Conservation (phyloP, 1,140 invertebrate species). For the Melanaphis sacchari region DNA sequence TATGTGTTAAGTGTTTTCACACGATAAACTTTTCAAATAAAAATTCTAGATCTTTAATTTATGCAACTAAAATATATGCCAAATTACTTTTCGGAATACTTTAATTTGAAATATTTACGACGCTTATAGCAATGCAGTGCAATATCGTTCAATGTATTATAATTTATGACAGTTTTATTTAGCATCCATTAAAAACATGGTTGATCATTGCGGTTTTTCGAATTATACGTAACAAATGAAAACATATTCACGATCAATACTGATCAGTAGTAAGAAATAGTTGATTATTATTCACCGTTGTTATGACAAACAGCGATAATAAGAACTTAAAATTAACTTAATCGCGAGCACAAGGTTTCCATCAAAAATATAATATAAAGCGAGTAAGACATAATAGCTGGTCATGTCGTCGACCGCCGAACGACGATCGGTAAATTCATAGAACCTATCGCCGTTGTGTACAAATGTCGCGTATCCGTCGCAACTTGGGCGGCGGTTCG, state of each 20-base stretch:
- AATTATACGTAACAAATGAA: too few relatives aligned
- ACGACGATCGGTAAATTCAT: background rate
- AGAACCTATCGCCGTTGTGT: background rate
- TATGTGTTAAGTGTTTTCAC: background rate
- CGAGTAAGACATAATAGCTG: background rate
- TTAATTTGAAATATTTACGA: background rate
- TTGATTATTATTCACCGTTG: background rate
- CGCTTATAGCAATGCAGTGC: background rate
- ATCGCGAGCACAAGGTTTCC: background rate
- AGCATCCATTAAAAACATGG: background rate
- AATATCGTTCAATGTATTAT: background rate
- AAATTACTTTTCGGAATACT: background rate
- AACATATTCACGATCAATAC: too few relatives aligned
- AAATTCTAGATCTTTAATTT: background rate
- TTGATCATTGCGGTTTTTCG: background rate
- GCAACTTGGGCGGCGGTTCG: too few relatives aligned
- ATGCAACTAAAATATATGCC: background rate
- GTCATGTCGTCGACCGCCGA: background rate
- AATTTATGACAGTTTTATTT: background rate
- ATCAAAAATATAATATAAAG: background rate
- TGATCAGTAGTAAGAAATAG: background rate
- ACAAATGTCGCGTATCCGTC: background rate
- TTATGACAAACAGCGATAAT: background rate
- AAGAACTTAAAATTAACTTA: background rate
- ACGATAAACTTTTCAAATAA: slow-evolving; percentile 12